Evolutionary conservation across 2,113 vertebrate genomes (phyloP).

Genomic region (Strix aluco): DNA sequence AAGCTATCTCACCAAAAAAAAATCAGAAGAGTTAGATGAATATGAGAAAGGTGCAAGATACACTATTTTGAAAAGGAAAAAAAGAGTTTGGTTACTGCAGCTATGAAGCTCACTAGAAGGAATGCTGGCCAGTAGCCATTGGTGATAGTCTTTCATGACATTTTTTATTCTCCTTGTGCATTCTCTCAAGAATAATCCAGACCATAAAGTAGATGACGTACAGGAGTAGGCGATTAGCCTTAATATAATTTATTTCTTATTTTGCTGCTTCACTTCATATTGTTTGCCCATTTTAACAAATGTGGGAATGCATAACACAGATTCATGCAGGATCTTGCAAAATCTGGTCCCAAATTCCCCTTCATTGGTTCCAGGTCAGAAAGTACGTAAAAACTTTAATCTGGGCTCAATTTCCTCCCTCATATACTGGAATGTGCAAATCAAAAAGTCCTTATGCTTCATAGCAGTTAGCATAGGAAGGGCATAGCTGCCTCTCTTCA

Average conservation of each 20-base stretch:
- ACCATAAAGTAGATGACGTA: neutral
- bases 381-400: neutral
- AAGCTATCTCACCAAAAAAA: neutral
- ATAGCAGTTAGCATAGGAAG: neutral
- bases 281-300: neutral
- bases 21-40: neutral
- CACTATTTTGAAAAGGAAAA: neutral
- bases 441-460: neutral
- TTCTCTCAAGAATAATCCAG: neutral
- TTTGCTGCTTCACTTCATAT: neutral
- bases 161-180: neutral
- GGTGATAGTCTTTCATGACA: neutral
- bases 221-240: neutral
- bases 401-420: neutral
- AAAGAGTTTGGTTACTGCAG: neutral
- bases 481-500: neutral
- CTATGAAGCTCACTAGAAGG: neutral
- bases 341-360: neutral
- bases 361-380: neutral
- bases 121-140: neutral
- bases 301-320: neutral
- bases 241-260: neutral
- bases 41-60: neutral
- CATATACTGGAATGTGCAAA: neutral
- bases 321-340: neutral